These are phyloP conservation scores for Dermolepida albohirtum DNA, from an alignment of 2,888 invertebrate genomes.

Conservation along the genomic window DNA sequence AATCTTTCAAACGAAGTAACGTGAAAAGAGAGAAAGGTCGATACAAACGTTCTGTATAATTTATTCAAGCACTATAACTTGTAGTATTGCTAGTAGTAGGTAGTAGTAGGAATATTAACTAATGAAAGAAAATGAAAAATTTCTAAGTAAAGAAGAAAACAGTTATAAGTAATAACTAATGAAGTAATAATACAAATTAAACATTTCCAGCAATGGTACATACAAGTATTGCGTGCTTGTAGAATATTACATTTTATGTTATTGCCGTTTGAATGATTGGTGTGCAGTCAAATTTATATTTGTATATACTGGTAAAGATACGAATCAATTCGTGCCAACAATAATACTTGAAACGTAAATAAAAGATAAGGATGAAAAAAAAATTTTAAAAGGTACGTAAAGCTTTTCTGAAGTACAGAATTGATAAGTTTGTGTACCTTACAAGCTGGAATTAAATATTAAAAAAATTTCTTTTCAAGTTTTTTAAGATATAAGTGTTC, in stretches of 20 bases:
- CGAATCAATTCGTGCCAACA: too few relatives aligned
- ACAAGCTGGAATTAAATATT: too few relatives aligned
- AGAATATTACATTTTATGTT: constrained; percentile 5
- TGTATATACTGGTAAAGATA: neutral
- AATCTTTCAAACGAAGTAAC: constrained; percentile 41
- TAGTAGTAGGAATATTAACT: neutral
- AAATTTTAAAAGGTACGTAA: too few relatives aligned
- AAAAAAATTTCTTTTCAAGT: too few relatives aligned
- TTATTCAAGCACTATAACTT: neutral
- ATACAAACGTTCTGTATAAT: constrained; percentile 2
- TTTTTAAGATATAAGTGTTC: too few relatives aligned
- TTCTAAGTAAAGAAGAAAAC: constrained; percentile 8
- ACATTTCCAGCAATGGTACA: neutral
- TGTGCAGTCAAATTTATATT: constrained; percentile 14
- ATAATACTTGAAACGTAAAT: too few relatives aligned
- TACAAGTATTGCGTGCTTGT: neutral
- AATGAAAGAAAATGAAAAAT: neutral
- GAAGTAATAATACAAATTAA: neutral
- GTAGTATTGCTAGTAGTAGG: neutral
- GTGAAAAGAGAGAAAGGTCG: neutral
- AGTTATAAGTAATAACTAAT: neutral
- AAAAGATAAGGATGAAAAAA: too few relatives aligned
- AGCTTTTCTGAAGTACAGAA: too few relatives aligned
- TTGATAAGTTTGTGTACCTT: too few relatives aligned
- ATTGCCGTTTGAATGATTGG: constrained; percentile 2